phyloP scores from a whole-genome alignment of 2,797 vertebrate species.

The Esox lucius region DNA sequence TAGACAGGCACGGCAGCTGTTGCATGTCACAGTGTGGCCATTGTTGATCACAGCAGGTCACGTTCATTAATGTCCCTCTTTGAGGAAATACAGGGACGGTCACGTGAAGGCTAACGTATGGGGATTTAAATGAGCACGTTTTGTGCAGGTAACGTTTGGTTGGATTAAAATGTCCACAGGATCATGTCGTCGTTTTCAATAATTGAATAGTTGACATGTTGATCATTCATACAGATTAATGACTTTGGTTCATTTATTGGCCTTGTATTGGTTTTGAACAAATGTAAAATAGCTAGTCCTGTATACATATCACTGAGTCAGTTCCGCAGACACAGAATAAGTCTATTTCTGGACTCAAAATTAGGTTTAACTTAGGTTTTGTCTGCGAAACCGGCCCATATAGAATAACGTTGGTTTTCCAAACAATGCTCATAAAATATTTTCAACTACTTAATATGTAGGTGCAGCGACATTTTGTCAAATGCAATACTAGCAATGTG shows the following conservation, averaged over 20 bases:
- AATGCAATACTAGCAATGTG: background rate
- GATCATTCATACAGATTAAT: background rate
- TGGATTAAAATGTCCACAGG: background rate
- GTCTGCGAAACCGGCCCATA: no score
- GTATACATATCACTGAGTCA: background rate
- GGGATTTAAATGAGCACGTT: background rate
- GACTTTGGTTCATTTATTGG: background rate
- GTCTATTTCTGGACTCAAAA: no score
- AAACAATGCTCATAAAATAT: background rate
- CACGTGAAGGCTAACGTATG: background rate
- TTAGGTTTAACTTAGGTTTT: no score
- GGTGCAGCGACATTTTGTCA: background rate
- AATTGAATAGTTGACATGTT: no score
- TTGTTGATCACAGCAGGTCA: conserved; percentile 35
- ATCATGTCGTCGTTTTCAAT: no score
- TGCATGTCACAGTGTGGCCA: conserved; percentile 19
- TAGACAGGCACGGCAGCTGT: conserved; percentile 39
- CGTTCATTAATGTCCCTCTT: conserved; percentile 15
- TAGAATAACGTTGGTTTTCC: no score
- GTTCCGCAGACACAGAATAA: no score
- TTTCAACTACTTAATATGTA: background rate
- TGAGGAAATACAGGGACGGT: background rate
- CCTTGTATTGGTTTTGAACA: background rate
- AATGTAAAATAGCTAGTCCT: background rate
- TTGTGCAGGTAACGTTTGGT: background rate